These are phyloP conservation scores for Alfaro cultratus DNA, from an alignment of 2,797 vertebrate species.

Conservation along the genomic window DNA sequence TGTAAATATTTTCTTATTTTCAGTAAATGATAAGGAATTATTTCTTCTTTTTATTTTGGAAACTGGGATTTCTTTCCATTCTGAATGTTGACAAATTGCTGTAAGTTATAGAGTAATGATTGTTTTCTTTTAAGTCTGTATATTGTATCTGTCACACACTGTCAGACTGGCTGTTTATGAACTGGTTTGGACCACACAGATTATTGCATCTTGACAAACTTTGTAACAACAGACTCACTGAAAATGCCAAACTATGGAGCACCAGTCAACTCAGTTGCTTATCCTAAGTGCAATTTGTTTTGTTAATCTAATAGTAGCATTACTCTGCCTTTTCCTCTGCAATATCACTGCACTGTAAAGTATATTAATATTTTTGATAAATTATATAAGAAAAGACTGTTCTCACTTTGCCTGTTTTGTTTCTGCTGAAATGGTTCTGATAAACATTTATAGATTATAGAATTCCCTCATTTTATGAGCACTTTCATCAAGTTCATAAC, in stretches of 20 bases:
- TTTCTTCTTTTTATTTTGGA: not conserved
- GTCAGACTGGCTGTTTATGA: not conserved
- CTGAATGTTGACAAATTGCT: not conserved
- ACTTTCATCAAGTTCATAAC: not conserved
- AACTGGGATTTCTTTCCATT: not conserved
- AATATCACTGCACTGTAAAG: constrained; percentile 5
- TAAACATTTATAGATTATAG: not conserved
- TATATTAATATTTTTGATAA: constrained; percentile 10
- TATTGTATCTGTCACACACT: not conserved
- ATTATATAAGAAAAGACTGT: not conserved
- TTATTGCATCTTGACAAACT: not conserved
- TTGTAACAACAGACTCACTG: not conserved
- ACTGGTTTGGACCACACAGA: not conserved
- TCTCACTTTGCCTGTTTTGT: not conserved
- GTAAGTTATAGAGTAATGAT: not conserved
- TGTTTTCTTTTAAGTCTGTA: not conserved
- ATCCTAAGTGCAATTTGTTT: constrained; percentile 10
- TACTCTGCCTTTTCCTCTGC: constrained; percentile 1
- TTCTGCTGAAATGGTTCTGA: not conserved
- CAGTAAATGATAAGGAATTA: not conserved
- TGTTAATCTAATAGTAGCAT: not conserved
- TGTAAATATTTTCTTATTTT: not conserved
- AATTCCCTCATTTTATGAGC: not conserved
- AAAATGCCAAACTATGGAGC: not conserved
- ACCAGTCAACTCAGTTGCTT: not conserved